Evolutionary conservation across 2,797 vertebrate genomes (phyloP), one percentile per base, ranked within the genome.

Genomic region (Coranthus polyacanthus): DNA sequence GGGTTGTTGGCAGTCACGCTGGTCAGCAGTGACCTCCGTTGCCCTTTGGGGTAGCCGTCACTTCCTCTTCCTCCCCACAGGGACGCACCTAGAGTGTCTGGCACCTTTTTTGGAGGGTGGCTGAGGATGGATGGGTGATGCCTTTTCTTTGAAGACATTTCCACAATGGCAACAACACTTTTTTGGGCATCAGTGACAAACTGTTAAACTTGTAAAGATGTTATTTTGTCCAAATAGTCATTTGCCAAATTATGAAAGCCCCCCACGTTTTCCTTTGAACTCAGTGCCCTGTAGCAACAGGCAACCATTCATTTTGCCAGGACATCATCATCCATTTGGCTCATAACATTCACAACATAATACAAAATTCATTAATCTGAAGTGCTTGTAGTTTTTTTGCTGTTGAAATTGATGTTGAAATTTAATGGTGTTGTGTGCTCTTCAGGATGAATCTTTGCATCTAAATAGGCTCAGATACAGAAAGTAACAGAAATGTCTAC

Each of bases 1-100:
- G 83, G 77, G 85, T 86, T 85, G 78, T 77, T 91, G 88, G 84
- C 88, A 84, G 72, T 67, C 73, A 79, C 60, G 54, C 64, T 65
- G 85, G 82, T 87, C 90, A 84, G 58, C 61, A 18, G 63, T 89
- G 87, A 92, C 90, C 91, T 91, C 83, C 15, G 44, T 69, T 89
- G 85, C 81, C 86, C 88, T 90, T 87, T 88, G 71, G 81, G 82
- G 60, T 81, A 47, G 57, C 78, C 77, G 61, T 75, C 77, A 76
- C 75, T 89, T 91, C 88, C 88, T 85, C 68, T 87, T 90, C 79
- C 75, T 79, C 90, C 83, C 86, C 67, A 62, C 62, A 49, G 83
- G 84, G 78, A 75, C 50, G 46, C 66, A 71, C 38, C 57, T 60
- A 74, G 63, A 82, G 63, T 75, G 86, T 90, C 88, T 91, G 83